Conservation (phyloP, 2,113 vertebrate species). For the Ochotona princeps region DNA sequence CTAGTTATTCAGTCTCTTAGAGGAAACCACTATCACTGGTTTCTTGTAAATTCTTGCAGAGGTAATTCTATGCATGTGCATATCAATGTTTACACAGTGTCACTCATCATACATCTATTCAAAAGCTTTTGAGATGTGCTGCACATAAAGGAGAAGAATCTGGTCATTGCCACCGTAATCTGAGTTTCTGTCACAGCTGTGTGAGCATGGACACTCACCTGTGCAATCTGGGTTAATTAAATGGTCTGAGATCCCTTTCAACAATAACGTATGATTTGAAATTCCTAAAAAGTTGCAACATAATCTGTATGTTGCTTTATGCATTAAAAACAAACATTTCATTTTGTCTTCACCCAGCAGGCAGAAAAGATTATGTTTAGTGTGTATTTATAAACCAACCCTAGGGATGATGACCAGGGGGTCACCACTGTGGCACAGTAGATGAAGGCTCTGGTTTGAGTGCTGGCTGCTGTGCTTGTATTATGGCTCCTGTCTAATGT, state of each 20-base stretch:
- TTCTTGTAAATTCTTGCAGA: neutral
- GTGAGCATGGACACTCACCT: neutral
- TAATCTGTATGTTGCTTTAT: neutral
- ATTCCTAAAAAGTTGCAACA: conserved; percentile 23
- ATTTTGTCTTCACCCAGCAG: conserved; percentile 6
- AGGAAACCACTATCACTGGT: neutral
- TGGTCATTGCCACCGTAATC: neutral
- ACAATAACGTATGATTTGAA: conserved; percentile 5
- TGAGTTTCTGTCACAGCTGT: neutral
- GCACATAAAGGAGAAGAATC: neutral
- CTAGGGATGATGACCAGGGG: neutral
- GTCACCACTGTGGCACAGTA: too few species aligned
- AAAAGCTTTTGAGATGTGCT: neutral
- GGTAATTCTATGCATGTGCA: neutral
- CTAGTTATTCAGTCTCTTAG: neutral
- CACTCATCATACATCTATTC: neutral
- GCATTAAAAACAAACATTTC: conserved; percentile 22
- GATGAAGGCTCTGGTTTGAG: too few species aligned
- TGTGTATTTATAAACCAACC: conserved; percentile 10
- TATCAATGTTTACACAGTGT: neutral
- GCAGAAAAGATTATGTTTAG: conserved; percentile 20
- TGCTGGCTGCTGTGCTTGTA: too few species aligned
- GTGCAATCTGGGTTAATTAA: neutral
- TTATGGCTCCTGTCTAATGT: too few species aligned
- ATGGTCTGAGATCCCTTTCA: conserved; percentile 8